Evolutionary conservation across 2,888 invertebrate species (phyloP).

Genomic region (Pardosa pseudoannulata): DNA sequence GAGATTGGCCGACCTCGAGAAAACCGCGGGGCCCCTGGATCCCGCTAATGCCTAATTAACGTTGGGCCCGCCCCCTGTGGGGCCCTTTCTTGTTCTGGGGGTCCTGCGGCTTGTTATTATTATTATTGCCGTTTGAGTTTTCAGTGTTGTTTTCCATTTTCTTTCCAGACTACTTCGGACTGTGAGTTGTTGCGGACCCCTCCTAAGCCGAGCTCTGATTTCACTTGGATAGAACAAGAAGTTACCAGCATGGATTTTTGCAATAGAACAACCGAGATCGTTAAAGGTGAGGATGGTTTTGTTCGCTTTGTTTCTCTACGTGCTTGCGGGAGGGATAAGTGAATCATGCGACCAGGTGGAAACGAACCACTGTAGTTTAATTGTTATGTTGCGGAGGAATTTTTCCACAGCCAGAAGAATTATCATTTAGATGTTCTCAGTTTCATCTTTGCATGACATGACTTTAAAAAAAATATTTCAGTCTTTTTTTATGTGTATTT

Average conservation of each 20-base stretch:
- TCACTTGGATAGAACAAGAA: neutral
- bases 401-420: too few species aligned
- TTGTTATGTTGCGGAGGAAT: too few species aligned
- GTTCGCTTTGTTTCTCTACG: neutral
- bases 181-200: slow-evolving; percentile 8
- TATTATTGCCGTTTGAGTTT: slow-evolving; percentile 47
- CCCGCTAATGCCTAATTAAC: slow-evolving; percentile 73
- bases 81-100: slow-evolving; percentile 56
- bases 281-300: slow-evolving; percentile 1
- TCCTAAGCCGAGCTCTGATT: slow-evolving; percentile 1
- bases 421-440: too few species aligned
- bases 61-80: slow-evolving; percentile 62
- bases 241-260: slow-evolving; percentile 3
- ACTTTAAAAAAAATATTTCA: too few species aligned
- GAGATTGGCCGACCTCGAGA: slow-evolving; percentile 56
- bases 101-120: slow-evolving; percentile 39
- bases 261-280: neutral
- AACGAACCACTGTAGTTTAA: too few species aligned
- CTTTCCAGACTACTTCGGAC: neutral
- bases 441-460: too few species aligned
- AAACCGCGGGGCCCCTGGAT: slow-evolving; percentile 51
- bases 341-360: too few species aligned
- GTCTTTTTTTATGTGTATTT: too few species aligned
- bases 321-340: too few species aligned
- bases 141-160: slow-evolving; percentile 31